Base-by-base conservation (phyloP, 1,140 invertebrate species). In the Protaetia brevitarsis region DNA sequence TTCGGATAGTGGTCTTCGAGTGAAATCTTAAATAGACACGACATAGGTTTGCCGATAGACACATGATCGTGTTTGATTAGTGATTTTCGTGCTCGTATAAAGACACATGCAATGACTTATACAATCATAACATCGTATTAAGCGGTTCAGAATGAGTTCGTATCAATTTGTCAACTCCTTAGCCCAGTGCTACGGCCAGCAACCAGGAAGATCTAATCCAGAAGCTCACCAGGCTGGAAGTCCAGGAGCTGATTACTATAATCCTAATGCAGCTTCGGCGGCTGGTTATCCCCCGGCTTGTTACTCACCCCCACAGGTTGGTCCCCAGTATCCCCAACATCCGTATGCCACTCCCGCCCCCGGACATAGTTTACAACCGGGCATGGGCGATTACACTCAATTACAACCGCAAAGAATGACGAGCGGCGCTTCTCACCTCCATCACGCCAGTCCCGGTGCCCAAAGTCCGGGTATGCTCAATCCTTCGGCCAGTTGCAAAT, bases 101-200 rank as follows among this genome's bases (percentile, higher is more conserved):
- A 34, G n/a, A 34, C 31, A 34, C 7, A 7, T 34, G n/a, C n/a
- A 34, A 34, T 7, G 31, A 7, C 7, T 7, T 34, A 34, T 7
- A 34, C n/a, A n/a, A 34, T 7, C n/a, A 34, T 7, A 34, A 34
- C n/a, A 34, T 7, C 7, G n/a, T n/a, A 34, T 19, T 19, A 45
- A 36, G 30, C 58, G 30, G n/a, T n/a, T n/a, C n/a, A n/a, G n/a
- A 66, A 97, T 97, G 94, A 96, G 94, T 85, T 97, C 94, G 76
- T 97, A 97, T 84, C 94, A 96, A 83, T 97, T 96, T 80, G 94
- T 96, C 67, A 96, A 96, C 83, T 94, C 94, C 64, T 84, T 96
- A 71, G 92, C 93, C 61, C 91, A 92, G 66, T 95, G 93, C 82
- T 95, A 95, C 77, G 87, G 85, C 21, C 84, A 85, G 68, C 85